phyloP scores from a whole-genome alignment of 2,797 vertebrate species.

The Gouania willdenowi region DNA sequence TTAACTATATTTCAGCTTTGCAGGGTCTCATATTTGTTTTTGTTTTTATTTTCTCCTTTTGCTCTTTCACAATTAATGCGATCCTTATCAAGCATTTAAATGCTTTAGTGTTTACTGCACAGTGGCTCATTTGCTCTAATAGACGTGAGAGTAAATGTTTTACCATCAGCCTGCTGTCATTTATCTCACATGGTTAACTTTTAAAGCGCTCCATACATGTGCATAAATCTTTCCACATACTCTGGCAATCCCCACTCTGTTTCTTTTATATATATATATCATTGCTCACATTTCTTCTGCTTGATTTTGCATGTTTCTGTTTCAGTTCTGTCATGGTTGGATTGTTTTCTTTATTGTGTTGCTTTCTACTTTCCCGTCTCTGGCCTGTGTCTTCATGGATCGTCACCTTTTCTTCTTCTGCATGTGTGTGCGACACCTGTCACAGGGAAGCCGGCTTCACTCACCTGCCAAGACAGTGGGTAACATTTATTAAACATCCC shows the following conservation, averaged over 20 bases:
- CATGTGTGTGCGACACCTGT: slow-evolving; percentile 38
- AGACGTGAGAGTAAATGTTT: slow-evolving; percentile 65
- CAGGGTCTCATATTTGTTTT: slow-evolving; percentile 24
- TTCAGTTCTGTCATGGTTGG: slow-evolving; percentile 16
- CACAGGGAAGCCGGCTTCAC: slow-evolving; percentile 70
- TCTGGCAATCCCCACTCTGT: slow-evolving; percentile 39
- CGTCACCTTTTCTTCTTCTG: slow-evolving; percentile 38
- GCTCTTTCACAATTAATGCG: slow-evolving; percentile 59
- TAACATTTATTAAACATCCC: slow-evolving; percentile 58
- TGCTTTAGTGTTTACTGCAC: slow-evolving; percentile 70
- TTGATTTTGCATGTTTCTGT: slow-evolving; percentile 45
- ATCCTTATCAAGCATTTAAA: slow-evolving; percentile 66
- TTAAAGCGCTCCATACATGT: slow-evolving; percentile 48
- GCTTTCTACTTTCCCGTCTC: slow-evolving; percentile 14
- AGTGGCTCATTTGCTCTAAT: slow-evolving; percentile 70
- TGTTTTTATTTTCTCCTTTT: slow-evolving; percentile 37
- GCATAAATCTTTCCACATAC: slow-evolving; percentile 19
- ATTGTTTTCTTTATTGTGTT: slow-evolving; percentile 33
- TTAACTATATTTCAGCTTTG: slow-evolving; percentile 31
- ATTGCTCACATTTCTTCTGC: slow-evolving; percentile 8
- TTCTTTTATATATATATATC: slow-evolving; percentile 27
- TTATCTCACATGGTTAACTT: slow-evolving; percentile 63
- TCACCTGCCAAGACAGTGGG: slow-evolving; percentile 80
- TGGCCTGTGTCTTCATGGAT: slow-evolving; percentile 32
- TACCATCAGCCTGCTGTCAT: slow-evolving; percentile 59